Percentiles rank a stretch among this genome's conserved stretches.
Evolutionary conservation across 1,140 invertebrate genomes (phyloP).

Genomic region (Cardiocondyla obscurior): DNA sequence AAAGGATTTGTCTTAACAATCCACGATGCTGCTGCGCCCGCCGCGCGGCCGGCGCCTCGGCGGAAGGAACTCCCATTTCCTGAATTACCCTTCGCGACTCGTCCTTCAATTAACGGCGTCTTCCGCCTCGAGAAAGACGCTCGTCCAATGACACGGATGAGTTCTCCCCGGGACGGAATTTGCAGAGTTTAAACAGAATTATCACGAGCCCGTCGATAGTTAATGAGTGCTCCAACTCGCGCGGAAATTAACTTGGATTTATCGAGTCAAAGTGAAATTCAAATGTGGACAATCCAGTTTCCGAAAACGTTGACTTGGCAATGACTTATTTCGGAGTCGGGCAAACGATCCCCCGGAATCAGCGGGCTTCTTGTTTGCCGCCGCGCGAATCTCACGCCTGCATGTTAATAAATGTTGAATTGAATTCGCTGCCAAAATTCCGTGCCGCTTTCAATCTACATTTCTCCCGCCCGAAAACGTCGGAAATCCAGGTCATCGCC

Average conservation of each 20-base stretch:
- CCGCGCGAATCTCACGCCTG: background rate
- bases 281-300: background rate
- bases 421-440: slow-evolving; percentile 10
- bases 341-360: background rate
- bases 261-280: background rate
- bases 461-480: background rate
- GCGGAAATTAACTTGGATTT: background rate
- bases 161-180: background rate
- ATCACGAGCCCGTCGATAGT: background rate
- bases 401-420: slow-evolving; percentile 52
- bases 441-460: no score
- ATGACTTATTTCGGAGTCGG: slow-evolving; percentile 34
- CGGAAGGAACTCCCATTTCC: slow-evolving; percentile 36
- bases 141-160: background rate
- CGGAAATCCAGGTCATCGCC: slow-evolving; percentile 14
- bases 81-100: slow-evolving; percentile 27
- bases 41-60: background rate
- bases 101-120: slow-evolving; percentile 23
- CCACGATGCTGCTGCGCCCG: background rate
- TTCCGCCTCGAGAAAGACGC: background rate
- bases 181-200: background rate
- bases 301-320: slow-evolving; percentile 28
- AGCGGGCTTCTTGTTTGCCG: background rate
- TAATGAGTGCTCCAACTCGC: background rate
- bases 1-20: slow-evolving; percentile 55